A percentile compares a stretch with the other conserved stretches of the same genome.
These are phyloP conservation scores for Clupea harengus DNA, from an alignment of 2,113 vertebrate genomes.

Conservation along the genomic window DNA sequence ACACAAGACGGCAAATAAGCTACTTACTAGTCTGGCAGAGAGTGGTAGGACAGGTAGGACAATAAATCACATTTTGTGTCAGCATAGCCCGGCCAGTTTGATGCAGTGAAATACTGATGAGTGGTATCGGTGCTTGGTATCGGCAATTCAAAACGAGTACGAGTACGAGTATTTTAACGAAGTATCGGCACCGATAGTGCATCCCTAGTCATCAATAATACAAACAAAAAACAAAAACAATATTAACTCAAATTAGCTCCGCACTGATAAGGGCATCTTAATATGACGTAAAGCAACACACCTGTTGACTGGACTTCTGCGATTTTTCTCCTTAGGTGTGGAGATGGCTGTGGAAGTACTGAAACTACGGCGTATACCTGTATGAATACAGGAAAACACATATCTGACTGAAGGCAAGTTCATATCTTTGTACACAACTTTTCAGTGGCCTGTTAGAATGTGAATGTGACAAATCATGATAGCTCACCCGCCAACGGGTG, in stretches of 20 bases:
- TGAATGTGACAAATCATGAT: too few species aligned
- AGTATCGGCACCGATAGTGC: too few species aligned
- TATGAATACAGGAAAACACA: conserved; percentile 26
- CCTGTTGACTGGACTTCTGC: conserved; percentile 81
- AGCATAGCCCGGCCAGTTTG: too few species aligned
- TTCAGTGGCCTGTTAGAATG: neutral
- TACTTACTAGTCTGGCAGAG: too few species aligned
- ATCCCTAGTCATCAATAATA: neutral
- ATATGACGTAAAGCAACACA: conserved; percentile 46
- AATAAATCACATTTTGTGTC: too few species aligned
- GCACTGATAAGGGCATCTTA: too few species aligned
- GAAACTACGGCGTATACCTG: conserved; percentile 80
- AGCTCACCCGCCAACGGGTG: conserved; percentile 79
- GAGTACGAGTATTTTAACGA: too few species aligned
- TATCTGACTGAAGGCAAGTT: conserved; percentile 13
- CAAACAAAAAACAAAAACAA: neutral
- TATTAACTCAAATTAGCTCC: neutral
- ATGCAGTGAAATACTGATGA: too few species aligned
- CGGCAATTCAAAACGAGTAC: too few species aligned
- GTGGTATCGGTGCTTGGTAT: too few species aligned
- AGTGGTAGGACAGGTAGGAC: too few species aligned
- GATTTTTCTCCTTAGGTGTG: conserved; percentile 80
- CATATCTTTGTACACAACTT: neutral
- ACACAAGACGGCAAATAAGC: too few species aligned
- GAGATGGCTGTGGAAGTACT: conserved; percentile 85